A percentile compares a stretch with the other conserved stretches of the same genome.
Conservation (phyloP, 2,888 invertebrate species). For the Salticus scenicus region DNA sequence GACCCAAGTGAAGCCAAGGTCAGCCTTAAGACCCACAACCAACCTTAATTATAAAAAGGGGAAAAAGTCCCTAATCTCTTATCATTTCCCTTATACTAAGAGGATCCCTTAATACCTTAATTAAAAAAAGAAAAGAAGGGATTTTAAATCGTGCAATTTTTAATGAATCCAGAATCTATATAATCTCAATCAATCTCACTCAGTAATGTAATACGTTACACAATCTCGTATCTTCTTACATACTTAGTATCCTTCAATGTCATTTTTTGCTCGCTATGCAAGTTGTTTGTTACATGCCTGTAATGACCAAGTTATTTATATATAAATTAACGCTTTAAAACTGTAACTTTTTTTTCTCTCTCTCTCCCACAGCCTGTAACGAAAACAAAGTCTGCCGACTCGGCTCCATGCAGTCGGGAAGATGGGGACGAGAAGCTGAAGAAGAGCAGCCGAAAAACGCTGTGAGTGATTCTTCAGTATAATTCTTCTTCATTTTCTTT, state of each 20-base stretch:
- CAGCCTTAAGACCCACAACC: too few species aligned
- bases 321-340: not conserved
- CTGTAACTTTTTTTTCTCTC: constrained; percentile 6
- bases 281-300: not conserved
- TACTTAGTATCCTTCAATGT: not conserved
- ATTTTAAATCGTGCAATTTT: too few species aligned
- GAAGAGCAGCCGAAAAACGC: constrained; percentile 65
- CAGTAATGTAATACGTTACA: too few species aligned
- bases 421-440: constrained; percentile 68
- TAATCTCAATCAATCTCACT: too few species aligned
- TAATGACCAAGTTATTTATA: not conserved
- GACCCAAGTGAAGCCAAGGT: too few species aligned
- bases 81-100: too few species aligned
- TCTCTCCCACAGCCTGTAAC: constrained; percentile 65
- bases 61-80: too few species aligned
- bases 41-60: too few species aligned
- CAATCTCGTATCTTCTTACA: not conserved
- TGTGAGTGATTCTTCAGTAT: constrained; percentile 58
- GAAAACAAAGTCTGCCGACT: constrained; percentile 71
- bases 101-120: too few species aligned
- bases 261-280: not conserved
- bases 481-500: not conserved
- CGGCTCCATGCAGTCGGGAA: constrained; percentile 63
- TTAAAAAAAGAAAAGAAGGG: not conserved
- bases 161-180: too few species aligned